Evolutionary conservation across 23 tunicate genomes (phyloP).

Genomic region (Halocynthia aurantium): DNA sequence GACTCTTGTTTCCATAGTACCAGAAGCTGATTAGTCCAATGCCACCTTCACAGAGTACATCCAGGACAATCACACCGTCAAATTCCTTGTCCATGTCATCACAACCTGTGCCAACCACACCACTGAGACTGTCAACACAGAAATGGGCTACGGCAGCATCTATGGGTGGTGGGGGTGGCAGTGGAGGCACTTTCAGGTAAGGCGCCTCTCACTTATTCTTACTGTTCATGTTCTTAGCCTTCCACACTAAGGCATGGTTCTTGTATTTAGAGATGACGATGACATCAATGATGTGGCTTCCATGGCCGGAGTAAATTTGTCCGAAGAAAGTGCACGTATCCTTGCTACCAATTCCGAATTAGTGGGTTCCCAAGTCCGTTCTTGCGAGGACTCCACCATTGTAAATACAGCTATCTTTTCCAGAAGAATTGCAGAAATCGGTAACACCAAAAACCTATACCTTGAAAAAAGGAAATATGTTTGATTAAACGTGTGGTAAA

Average conservation of each 20-base stretch:
- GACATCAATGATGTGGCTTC: slow-evolving; percentile 95
- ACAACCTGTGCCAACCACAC: neutral
- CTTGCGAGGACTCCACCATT: slow-evolving; percentile 60
- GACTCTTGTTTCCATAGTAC: too few species aligned
- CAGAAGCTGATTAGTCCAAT: too few species aligned
- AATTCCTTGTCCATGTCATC: slow-evolving; percentile 22
- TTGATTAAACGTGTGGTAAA: neutral
- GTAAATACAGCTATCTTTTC: slow-evolving; percentile 55
- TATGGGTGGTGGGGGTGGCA: slow-evolving; percentile 19
- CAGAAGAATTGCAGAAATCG: slow-evolving; percentile 58
- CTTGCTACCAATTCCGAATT: slow-evolving; percentile 73
- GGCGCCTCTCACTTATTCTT: neutral
- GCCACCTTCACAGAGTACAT: slow-evolving; percentile 26
- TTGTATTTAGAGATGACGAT: slow-evolving; percentile 66
- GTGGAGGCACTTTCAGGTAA: slow-evolving; percentile 74
- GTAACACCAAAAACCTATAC: slow-evolving; percentile 11
- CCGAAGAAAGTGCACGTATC: slow-evolving; percentile 85
- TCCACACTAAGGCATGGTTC: neutral
- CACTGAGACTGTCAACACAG: slow-evolving; percentile 18
- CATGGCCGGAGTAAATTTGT: slow-evolving; percentile 90
- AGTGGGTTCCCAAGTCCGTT: slow-evolving; percentile 78
- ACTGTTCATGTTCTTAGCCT: neutral
- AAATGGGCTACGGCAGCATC: slow-evolving; percentile 32
- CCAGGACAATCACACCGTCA: slow-evolving; percentile 33
- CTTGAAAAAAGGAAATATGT: neutral